Evolutionary conservation across 2,888 invertebrate species (phyloP).

Genomic region (Drosophila limbata): DNA sequence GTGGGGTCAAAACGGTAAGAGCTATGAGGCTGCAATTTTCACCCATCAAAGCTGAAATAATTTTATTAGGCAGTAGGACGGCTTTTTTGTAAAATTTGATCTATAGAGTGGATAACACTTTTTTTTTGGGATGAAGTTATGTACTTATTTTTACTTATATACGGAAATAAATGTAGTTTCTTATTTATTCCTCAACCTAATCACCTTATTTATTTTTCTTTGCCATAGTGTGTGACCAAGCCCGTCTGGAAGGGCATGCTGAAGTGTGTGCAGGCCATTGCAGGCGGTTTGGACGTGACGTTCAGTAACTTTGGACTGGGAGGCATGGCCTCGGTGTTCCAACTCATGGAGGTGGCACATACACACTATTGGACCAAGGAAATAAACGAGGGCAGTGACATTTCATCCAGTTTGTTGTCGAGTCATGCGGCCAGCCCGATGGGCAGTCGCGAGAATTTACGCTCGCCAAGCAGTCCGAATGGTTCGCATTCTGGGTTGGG

Average conservation of each 20-base stretch:
- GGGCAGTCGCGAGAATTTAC: constrained; percentile 89
- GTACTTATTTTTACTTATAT: no score
- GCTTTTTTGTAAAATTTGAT: no score
- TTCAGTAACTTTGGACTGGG: constrained; percentile 97
- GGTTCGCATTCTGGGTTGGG: constrained; percentile 85
- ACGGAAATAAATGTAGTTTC: no score
- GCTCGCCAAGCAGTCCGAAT: constrained; percentile 87
- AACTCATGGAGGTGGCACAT: constrained; percentile 98
- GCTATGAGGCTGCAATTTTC: no score
- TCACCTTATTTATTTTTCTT: not conserved
- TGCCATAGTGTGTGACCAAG: constrained; percentile 91
- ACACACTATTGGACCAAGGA: constrained; percentile 99
- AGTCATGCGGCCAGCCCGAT: constrained; percentile 86
- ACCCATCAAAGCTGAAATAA: no score
- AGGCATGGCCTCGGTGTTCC: constrained; percentile 98
- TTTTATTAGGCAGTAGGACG: no score
- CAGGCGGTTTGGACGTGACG: constrained; percentile 95
- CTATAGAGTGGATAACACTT: no score
- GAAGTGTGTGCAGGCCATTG: constrained; percentile 94
- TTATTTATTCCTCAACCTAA: no score
- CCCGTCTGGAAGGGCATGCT: constrained; percentile 98
- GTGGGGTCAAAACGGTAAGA: no score
- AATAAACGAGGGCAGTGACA: constrained; percentile 87
- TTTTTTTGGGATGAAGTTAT: no score
- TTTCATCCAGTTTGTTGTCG: constrained; percentile 84